phyloP scores from a whole-genome alignment of 1,140 invertebrate species.

The Epicauta chinensis region DNA sequence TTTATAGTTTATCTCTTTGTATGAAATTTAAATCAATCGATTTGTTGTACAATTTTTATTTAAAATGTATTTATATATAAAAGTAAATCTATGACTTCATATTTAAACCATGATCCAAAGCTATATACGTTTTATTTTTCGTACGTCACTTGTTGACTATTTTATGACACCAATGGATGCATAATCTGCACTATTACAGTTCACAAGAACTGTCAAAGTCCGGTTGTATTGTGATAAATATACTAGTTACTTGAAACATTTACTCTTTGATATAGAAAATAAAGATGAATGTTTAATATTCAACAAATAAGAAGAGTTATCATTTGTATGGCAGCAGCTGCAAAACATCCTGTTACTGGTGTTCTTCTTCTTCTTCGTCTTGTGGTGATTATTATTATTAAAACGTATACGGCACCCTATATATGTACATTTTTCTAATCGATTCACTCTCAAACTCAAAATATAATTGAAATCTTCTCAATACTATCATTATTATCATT shows the following conservation, averaged over 20 bases:
- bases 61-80: no score
- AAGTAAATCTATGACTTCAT: conserved; percentile 6
- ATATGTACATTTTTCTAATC: background rate
- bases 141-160: conserved; percentile 23
- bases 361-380: background rate
- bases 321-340: no score
- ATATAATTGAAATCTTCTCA: background rate
- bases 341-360: background rate
- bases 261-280: conserved; percentile 18
- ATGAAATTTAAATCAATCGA: no score
- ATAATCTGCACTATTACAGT: conserved; percentile 25
- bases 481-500: no score
- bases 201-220: conserved; percentile 24
- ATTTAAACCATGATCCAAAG: no score
- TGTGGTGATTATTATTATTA: conserved; percentile 1
- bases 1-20: no score
- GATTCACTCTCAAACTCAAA: background rate
- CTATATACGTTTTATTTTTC: conserved; percentile 30
- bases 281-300: conserved; percentile 28
- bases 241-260: conserved; percentile 1
- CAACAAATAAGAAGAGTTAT: background rate
- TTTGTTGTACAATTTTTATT: no score
- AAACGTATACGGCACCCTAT: no score
- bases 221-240: conserved; percentile 21
- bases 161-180: conserved; percentile 25